Percentiles rank a stretch among this genome's conserved stretches.
Evolutionary conservation across 2,888 invertebrate species (phyloP).

Genomic region (Platynereis dumerilii): DNA sequence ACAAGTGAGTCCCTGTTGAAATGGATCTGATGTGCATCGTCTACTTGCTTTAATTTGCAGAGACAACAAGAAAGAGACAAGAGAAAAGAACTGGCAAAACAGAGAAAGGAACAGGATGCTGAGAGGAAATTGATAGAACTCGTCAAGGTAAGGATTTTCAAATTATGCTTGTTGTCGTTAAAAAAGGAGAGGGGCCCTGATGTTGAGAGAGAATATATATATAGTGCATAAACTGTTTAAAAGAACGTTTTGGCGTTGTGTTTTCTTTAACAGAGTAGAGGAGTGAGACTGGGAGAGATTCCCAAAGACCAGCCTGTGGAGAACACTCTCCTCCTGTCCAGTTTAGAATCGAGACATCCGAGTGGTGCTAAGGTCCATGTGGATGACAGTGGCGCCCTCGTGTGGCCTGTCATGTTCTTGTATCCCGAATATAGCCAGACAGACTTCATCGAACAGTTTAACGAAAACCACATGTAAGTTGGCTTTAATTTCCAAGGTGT

Average conservation of each 20-base stretch:
- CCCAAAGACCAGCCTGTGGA: neutral
- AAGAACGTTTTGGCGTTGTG: no score
- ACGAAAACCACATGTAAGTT: slow-evolving; percentile 72
- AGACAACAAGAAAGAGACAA: slow-evolving; percentile 50
- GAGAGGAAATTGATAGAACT: slow-evolving; percentile 45
- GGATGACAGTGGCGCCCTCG: slow-evolving; percentile 67
- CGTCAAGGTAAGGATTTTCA: slow-evolving; percentile 44
- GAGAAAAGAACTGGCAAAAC: slow-evolving; percentile 47
- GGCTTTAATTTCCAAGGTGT: no score
- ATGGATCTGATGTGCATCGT: no score
- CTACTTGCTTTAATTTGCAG: slow-evolving; percentile 17
- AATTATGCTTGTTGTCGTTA: no score
- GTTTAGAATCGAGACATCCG: slow-evolving; percentile 51
- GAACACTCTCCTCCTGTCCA: slow-evolving; percentile 13
- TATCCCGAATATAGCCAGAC: slow-evolving; percentile 88
- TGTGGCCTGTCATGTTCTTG: slow-evolving; percentile 87
- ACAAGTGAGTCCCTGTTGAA: no score
- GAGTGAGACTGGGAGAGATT: slow-evolving; percentile 29
- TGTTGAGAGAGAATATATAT: no score
- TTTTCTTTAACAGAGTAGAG: slow-evolving; percentile 39
- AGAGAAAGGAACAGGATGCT: slow-evolving; percentile 45
- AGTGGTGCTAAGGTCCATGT: slow-evolving; percentile 58
- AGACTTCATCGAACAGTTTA: slow-evolving; percentile 84
- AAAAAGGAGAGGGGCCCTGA: no score
- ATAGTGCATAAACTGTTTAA: no score